Conservation (phyloP, 37 sponge, comb jelly and placozoan species). For the Bolinopsis microptera region DNA sequence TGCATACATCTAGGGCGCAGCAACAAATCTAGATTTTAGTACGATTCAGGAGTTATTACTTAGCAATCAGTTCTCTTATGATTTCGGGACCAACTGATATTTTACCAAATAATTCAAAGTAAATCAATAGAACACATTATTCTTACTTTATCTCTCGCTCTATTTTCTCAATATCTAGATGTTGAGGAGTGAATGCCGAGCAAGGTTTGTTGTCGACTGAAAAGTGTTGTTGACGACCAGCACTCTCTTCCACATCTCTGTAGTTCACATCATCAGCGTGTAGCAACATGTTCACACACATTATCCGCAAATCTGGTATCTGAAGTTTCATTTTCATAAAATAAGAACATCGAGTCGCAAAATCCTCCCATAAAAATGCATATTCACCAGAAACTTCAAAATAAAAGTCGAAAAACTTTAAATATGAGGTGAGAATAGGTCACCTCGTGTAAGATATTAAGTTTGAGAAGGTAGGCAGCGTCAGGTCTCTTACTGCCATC, state of each 20-base stretch:
- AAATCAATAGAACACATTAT: neutral
- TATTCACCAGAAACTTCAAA: too few species aligned
- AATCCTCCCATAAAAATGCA: too few species aligned
- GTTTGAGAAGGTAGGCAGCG: constrained; percentile 40
- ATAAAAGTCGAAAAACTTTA: too few species aligned
- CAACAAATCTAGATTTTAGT: too few species aligned
- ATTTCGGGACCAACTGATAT: too few species aligned
- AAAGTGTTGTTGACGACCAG: neutral
- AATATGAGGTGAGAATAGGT: too few species aligned
- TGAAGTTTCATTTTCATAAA: too few species aligned
- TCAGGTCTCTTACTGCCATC: constrained; percentile 20
- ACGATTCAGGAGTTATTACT: too few species aligned
- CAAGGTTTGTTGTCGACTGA: neutral
- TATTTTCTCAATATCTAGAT: constrained; percentile 59
- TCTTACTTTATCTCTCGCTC: constrained; percentile 49
- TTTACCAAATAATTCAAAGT: neutral
- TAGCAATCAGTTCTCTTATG: too few species aligned
- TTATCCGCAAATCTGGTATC: constrained; percentile 33
- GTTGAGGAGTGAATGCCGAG: neutral
- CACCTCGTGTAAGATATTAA: constrained; percentile 29
- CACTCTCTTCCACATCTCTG: constrained; percentile 37
- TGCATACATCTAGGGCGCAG: too few species aligned
- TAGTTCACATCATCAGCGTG: constrained; percentile 55
- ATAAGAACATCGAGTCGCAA: too few species aligned
- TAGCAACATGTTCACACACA: constrained; percentile 57